phyloP scores from a whole-genome alignment of 1,140 invertebrate genomes.

The Magallana gigas region DNA sequence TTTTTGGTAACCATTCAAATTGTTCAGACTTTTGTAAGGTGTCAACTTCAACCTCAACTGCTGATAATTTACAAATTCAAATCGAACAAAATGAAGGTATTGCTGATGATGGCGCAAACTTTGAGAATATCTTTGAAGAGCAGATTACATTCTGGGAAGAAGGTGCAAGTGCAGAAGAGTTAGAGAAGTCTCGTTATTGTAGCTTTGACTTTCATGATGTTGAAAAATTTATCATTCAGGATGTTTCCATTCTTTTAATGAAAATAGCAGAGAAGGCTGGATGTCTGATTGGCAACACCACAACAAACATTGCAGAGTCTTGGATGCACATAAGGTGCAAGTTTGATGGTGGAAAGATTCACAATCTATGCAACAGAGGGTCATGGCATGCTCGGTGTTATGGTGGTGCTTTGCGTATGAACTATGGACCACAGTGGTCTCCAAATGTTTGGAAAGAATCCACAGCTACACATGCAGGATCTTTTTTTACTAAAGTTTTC shows the following conservation, averaged over 20 bases:
- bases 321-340: conserved; percentile 75
- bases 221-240: conserved; percentile 39
- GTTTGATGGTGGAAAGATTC: conserved; percentile 74
- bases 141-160: conserved; percentile 38
- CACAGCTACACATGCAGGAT: conserved; percentile 3
- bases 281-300: conserved; percentile 73
- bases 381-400: conserved; percentile 56
- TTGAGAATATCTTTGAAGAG: conserved; percentile 11
- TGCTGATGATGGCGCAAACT: not conserved
- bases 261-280: conserved; percentile 57
- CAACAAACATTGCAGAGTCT: conserved; percentile 77
- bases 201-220: not conserved
- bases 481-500: conserved; percentile 23
- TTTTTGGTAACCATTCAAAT: conserved; percentile 42
- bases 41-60: not conserved
- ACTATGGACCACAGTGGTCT: conserved; percentile 34
- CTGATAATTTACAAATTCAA: not conserved
- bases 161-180: conserved; percentile 36
- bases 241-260: conserved; percentile 57
- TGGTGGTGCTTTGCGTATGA: no score
- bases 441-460: not conserved
- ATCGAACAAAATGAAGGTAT: not conserved
- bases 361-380: conserved; percentile 37
- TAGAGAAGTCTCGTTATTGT: conserved; percentile 3
- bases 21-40: conserved; percentile 18